Evolutionary conservation across 2,113 vertebrate species (phyloP), one percentile per base, ranked within the genome.

Genomic region (Dipodomys merriami): DNA sequence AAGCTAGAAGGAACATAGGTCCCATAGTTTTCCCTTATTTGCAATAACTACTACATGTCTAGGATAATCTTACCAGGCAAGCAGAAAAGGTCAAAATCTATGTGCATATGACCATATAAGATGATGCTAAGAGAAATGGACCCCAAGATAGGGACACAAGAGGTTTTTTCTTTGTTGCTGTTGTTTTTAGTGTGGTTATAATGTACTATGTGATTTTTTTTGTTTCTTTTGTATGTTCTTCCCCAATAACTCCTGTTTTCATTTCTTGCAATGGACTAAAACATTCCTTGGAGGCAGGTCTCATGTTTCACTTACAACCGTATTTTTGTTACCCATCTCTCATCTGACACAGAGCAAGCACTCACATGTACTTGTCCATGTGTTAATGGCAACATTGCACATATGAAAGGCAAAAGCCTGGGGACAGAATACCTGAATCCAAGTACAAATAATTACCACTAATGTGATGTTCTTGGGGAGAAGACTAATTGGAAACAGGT

Each of bases 401-500:
- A 64, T 60, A 33, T 49, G 62, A 86, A 72, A 23, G 53, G 16
- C 67, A 60, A 86, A 91, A 76, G 10, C 27, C 53, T 39, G 19
- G 85, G 76, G 20, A 91, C 53, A 57, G 16, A 57, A 13, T 3
- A 57, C 53, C 53, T 57, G 53, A 57, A 57, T 57, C 16, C 12
- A 57, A 57, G 53, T 57, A 33, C 30, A 39, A 83, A 71, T 84
- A 84, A 90, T 77, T 89, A 83, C 11, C 30, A 67, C 18, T 71
- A 53, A 68, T 72, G 4, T 44, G 44, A 67, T 46, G 39, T 74
- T 91, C 67, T 49, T 35, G 88, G 6, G 6, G 29, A 64, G 83
- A 86, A 78, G 85, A n/a, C 23, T 88, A n/a, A 79, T 76, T 76
- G 84, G 46, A 92, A 90, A 80, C 67, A 93, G 73, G 67, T 94